Base-by-base conservation (phyloP, 2,888 invertebrate species). In the Lutraria lutraria region DNA sequence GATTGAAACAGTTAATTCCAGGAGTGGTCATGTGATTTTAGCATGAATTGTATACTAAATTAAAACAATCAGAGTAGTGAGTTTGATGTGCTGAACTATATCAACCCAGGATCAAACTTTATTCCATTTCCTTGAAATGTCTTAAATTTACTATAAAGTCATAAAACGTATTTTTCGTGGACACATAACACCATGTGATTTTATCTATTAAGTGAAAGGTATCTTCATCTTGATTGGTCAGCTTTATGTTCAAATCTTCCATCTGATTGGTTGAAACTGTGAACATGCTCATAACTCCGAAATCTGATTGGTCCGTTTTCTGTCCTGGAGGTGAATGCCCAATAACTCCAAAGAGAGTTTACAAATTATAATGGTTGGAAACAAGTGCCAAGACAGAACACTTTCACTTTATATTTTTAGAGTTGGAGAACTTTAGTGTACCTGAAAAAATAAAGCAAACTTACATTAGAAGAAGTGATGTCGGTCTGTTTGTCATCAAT, bases 371-470 rank as follows among this genome's bases (percentile, higher is more conserved):
- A 68, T 68, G 63, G 25, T 68, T 68, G 63, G 63, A 68, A 13
- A 25, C 63, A 13, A 68, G 25, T 31, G 76, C 34, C 31, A 76
- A 2, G 76, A 76, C 19, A 76, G 31, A 13, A 31, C 31, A 76
- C 19, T 19, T 31, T 76, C 12, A 34, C 34, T 34, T 13, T 31
- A 52, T 79, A 25, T 83, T 60, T 43, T 88, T 87, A 91, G 83
- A 89, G 83, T 31, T 91, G 80, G 34, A 91, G 89, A 29, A 87
- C 89, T 89, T 91, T 91, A 87, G 83, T 91, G 88, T 91, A 91
- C 89, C 91, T 91, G 87, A 79, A 87, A 88, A 52, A 60, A 2
- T 76, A 54, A 43, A 15, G 80, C 31, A 12, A 0, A 56, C 31
- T n/a, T 31, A 43, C 8, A 4, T 43, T 43, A 43, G 43, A 43